Evolutionary conservation across 2,888 invertebrate genomes (phyloP).

Genomic region (Lathronympha strigana): DNA sequence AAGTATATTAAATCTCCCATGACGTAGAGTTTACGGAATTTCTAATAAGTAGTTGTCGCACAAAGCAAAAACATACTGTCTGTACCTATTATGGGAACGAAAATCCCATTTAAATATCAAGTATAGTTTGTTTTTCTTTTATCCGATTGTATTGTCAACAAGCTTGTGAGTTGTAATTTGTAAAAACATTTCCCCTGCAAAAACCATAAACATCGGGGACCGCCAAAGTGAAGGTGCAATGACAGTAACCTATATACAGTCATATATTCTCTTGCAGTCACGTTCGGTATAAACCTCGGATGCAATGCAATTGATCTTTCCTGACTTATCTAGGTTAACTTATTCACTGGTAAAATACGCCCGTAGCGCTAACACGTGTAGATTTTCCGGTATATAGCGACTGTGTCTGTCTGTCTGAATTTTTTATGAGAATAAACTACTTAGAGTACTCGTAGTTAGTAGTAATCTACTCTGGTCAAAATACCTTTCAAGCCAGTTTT

Average conservation of each 20-base stretch:
- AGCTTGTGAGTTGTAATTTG: slow-evolving; percentile 45
- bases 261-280: background rate
- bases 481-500: slow-evolving; percentile 48
- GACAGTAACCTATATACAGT: background rate
- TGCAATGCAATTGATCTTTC: too few species aligned
- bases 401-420: too few species aligned
- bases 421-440: background rate
- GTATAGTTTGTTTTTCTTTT: slow-evolving; percentile 31
- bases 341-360: too few species aligned
- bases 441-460: background rate
- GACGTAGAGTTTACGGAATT: slow-evolving; percentile 26
- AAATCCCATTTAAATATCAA: slow-evolving; percentile 20
- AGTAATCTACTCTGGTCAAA: background rate
- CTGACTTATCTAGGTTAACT: too few species aligned
- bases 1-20: too few species aligned
- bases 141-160: slow-evolving; percentile 44
- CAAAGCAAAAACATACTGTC: slow-evolving; percentile 3
- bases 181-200: slow-evolving; percentile 49
- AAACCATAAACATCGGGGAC: slow-evolving; percentile 52
- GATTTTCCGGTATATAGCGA: too few species aligned
- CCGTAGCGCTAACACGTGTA: too few species aligned
- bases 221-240: background rate
- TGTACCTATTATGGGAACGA: slow-evolving; percentile 7
- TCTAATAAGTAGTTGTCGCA: slow-evolving; percentile 1
- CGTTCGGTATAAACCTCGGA: background rate